These are phyloP conservation scores for Exaiptasia diaphana DNA, from an alignment of 64 coral and sea anemone species.

Conservation along the genomic window DNA sequence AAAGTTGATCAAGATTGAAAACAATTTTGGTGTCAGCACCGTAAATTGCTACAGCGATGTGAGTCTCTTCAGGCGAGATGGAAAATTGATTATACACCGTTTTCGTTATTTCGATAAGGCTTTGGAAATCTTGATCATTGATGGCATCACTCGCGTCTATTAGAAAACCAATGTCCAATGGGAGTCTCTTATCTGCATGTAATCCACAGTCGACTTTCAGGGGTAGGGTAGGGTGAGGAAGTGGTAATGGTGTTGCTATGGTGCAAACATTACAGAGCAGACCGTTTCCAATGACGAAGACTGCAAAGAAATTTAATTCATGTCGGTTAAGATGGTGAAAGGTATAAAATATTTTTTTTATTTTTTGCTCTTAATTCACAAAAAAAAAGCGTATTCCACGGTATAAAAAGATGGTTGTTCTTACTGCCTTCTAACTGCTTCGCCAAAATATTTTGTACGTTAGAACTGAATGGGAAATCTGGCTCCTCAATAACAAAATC, in stretches of 20 bases:
- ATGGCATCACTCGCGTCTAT: constrained; percentile 30
- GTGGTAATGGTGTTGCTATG: background rate
- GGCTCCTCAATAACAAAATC: constrained; percentile 31
- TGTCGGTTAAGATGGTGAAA: too few relatives aligned
- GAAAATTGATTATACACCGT: constrained; percentile 13
- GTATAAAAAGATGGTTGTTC: too few relatives aligned
- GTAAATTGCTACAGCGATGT: constrained; percentile 41
- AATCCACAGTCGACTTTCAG: constrained; percentile 5
- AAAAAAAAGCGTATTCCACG: too few relatives aligned
- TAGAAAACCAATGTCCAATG: constrained; percentile 39
- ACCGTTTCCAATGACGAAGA: constrained; percentile 4
- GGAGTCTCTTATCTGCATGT: background rate
- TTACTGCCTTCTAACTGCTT: background rate
- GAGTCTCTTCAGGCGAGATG: background rate
- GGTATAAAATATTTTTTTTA: too few relatives aligned
- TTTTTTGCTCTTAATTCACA: too few relatives aligned
- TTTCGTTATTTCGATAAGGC: constrained; percentile 31
- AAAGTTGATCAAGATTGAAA: constrained; percentile 25
- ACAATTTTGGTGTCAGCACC: constrained; percentile 9
- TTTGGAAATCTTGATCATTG: background rate
- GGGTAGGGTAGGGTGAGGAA: constrained; percentile 3
- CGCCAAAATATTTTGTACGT: background rate
- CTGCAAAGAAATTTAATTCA: constrained; percentile 6
- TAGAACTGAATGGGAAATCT: background rate
- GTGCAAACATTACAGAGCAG: background rate